Percentiles rank a stretch among this genome's conserved stretches.
These are phyloP conservation scores for Actinostola sp. DNA, from an alignment of 92 coral and sea anemone genomes.

Conservation along the genomic window DNA sequence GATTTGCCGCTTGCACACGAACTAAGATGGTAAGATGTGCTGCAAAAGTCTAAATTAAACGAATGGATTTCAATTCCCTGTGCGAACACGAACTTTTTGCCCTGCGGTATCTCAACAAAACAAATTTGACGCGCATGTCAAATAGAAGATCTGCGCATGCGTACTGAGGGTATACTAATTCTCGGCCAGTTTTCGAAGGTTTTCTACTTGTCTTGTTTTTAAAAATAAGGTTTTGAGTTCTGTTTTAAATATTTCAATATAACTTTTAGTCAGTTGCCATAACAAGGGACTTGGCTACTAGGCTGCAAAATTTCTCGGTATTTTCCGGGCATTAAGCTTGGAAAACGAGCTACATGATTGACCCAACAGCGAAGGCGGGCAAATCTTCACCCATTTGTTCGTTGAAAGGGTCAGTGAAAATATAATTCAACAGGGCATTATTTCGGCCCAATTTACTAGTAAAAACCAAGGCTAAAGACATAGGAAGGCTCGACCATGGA, in stretches of 20 bases:
- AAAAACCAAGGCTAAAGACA: slow-evolving; percentile 17
- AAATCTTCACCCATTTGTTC: slow-evolving; percentile 39
- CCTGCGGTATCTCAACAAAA: slow-evolving; percentile 63
- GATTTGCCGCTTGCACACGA: no score
- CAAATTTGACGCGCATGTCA: slow-evolving; percentile 60
- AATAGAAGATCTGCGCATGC: slow-evolving; percentile 72
- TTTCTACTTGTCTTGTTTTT: slow-evolving; percentile 34
- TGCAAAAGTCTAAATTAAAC: no score
- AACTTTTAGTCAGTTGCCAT: slow-evolving; percentile 33
- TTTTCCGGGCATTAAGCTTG: slow-evolving; percentile 15
- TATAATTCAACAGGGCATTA: background rate
- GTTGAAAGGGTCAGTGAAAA: slow-evolving; percentile 24
- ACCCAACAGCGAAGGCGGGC: slow-evolving; percentile 52
- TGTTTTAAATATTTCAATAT: slow-evolving; percentile 7
- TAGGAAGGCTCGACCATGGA: slow-evolving; percentile 61
- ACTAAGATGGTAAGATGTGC: no score
- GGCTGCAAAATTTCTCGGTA: slow-evolving; percentile 15
- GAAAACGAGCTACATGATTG: slow-evolving; percentile 55
- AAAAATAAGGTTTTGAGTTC: slow-evolving; percentile 28
- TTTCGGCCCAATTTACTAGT: background rate
- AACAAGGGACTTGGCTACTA: slow-evolving; percentile 13
- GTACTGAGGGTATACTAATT: slow-evolving; percentile 51
- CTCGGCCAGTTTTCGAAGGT: slow-evolving; percentile 75
- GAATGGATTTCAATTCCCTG: background rate
- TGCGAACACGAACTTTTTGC: slow-evolving; percentile 1